Conservation (phyloP, 2,888 invertebrate species). For the Aspidiotus rigidus region DNA sequence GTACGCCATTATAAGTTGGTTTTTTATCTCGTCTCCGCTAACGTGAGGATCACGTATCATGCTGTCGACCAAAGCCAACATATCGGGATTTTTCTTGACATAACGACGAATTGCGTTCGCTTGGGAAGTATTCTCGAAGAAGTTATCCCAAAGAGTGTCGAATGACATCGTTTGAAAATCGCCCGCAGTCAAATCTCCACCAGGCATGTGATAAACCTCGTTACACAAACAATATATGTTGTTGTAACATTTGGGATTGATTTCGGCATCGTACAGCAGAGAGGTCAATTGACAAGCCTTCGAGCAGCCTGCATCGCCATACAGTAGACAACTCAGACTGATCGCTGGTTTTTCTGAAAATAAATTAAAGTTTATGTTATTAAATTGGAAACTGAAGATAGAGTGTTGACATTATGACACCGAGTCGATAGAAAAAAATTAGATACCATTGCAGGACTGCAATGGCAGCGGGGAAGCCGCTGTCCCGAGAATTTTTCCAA, state of each 20-base stretch:
- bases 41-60: neutral
- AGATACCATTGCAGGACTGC: too few species aligned
- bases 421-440: too few species aligned
- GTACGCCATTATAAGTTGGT: neutral
- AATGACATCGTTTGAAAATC: neutral
- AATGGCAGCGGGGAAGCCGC: too few species aligned
- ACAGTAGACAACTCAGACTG: neutral
- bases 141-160: neutral
- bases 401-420: too few species aligned
- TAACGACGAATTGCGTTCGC: neutral
- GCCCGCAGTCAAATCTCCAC: neutral
- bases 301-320: neutral
- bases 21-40: conserved; percentile 1
- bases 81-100: neutral
- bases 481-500: too few species aligned
- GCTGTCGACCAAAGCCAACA: neutral
- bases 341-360: too few species aligned
- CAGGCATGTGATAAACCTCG: neutral
- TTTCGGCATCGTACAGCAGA: neutral
- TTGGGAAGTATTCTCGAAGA: neutral
- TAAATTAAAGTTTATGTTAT: too few species aligned
- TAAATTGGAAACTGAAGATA: too few species aligned
- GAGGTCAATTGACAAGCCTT: neutral
- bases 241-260: neutral
- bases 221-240: neutral